These are phyloP conservation scores for Mirza zaza DNA, from an alignment of 2,113 vertebrate species.

Conservation along the genomic window DNA sequence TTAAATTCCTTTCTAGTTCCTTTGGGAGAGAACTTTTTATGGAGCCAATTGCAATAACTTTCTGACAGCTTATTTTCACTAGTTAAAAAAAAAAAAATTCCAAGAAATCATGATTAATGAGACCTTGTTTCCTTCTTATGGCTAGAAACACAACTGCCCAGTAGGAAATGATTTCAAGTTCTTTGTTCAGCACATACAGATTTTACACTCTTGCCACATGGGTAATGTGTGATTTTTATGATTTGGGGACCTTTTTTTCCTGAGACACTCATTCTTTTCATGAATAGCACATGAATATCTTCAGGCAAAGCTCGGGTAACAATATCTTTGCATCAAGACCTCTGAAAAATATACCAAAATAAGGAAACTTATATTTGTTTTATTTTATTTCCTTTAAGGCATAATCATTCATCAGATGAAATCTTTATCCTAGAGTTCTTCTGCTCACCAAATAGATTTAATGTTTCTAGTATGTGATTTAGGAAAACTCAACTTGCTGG, in stretches of 20 bases:
- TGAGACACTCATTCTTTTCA: neutral
- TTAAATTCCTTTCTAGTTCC: neutral
- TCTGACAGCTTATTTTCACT: neutral
- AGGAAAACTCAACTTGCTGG: neutral
- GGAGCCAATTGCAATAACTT: neutral
- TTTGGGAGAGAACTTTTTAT: neutral
- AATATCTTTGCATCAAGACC: neutral
- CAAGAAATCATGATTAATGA: neutral
- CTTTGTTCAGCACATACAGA: neutral
- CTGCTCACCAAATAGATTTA: neutral
- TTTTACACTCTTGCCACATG: neutral
- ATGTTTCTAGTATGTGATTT: neutral
- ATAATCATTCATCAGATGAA: neutral
- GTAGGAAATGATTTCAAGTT: neutral
- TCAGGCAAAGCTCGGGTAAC: neutral
- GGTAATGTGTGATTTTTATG: neutral
- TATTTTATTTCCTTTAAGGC: neutral
- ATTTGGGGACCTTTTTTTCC: neutral
- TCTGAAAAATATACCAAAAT: neutral
- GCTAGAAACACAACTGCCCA: neutral
- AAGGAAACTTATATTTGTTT: neutral
- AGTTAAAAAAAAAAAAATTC: neutral
- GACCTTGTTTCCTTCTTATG: neutral
- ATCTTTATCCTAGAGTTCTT: neutral
- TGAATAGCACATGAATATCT: neutral